phyloP scores from a whole-genome alignment of 2,888 invertebrate species.

The Athrips mouffetella region DNA sequence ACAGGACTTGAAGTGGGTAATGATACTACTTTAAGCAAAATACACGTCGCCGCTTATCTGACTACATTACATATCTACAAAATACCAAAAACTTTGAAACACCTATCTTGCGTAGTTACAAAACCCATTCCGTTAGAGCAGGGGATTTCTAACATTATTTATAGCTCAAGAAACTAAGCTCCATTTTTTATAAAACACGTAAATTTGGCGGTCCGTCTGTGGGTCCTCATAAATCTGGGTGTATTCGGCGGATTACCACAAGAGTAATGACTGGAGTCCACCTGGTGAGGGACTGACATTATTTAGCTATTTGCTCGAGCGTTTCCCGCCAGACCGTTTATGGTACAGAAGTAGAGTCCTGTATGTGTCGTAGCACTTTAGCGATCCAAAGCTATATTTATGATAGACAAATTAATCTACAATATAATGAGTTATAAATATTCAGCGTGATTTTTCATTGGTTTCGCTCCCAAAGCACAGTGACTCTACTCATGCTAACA shows the following conservation, averaged over 20 bases:
- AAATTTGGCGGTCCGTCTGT: slow-evolving; percentile 71
- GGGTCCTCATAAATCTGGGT: slow-evolving; percentile 67
- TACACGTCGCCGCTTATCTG: no score
- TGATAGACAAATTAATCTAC: not conserved
- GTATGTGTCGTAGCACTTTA: not conserved
- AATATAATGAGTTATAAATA: no score
- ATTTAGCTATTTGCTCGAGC: slow-evolving; percentile 67
- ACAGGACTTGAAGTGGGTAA: no score
- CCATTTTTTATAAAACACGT: slow-evolving; percentile 74
- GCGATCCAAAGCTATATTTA: no score
- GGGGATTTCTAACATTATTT: slow-evolving; percentile 68
- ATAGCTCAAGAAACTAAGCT: slow-evolving; percentile 66
- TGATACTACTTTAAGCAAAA: no score
- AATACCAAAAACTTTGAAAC: not conserved
- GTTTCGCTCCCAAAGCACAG: no score
- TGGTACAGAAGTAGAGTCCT: not conserved
- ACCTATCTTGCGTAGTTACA: slow-evolving; percentile 22
- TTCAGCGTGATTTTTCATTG: no score
- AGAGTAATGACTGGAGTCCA: slow-evolving; percentile 76
- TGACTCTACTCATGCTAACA: no score
- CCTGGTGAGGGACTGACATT: slow-evolving; percentile 70
- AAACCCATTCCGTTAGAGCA: slow-evolving; percentile 41
- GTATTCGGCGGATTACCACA: slow-evolving; percentile 74
- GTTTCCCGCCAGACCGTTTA: slow-evolving; percentile 36
- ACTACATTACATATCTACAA: not conserved